phyloP scores from a whole-genome alignment of 2,888 invertebrate genomes.

The Gastracanthus pulcherrimus region DNA sequence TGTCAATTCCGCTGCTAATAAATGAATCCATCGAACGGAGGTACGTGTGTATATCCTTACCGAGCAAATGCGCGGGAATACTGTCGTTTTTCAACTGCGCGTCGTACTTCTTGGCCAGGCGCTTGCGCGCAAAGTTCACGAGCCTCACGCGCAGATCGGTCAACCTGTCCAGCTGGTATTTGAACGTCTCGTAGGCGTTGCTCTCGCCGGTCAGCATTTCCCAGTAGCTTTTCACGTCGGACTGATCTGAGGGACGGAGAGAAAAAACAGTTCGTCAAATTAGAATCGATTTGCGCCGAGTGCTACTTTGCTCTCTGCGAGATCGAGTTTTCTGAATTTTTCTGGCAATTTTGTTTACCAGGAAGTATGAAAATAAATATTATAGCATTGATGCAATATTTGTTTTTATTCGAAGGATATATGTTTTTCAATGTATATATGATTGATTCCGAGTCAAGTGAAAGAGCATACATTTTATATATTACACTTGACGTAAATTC shows the following conservation, averaged over 20 bases:
- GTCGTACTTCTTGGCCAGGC: constrained; percentile 66
- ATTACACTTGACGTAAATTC: too few relatives aligned
- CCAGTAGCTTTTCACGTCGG: constrained; percentile 68
- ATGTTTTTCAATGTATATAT: too few relatives aligned
- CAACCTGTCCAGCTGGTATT: constrained; percentile 65
- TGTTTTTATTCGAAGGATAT: too few relatives aligned
- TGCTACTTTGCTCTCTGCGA: too few relatives aligned
- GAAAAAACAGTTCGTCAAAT: not conserved
- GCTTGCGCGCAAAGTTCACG: constrained; percentile 63
- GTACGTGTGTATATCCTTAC: constrained; percentile 60
- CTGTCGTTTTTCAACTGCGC: constrained; percentile 50
- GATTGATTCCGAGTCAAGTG: too few relatives aligned
- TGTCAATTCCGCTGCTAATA: not conserved
- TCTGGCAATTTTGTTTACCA: too few relatives aligned
- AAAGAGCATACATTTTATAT: too few relatives aligned
- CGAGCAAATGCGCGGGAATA: constrained; percentile 69
- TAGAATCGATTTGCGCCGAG: too few relatives aligned
- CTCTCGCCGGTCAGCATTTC: constrained; percentile 68
- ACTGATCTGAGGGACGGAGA: constrained; percentile 60
- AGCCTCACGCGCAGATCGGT: constrained; percentile 65
- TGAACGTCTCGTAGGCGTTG: constrained; percentile 65
- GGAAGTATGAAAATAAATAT: too few relatives aligned
- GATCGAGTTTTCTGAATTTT: too few relatives aligned
- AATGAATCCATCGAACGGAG: not conserved
- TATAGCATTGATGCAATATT: too few relatives aligned